Percentiles rank a stretch among this genome's conserved stretches.
phyloP scores from a whole-genome alignment of 2,888 invertebrate species.

The Scaptomyza polygonia region DNA sequence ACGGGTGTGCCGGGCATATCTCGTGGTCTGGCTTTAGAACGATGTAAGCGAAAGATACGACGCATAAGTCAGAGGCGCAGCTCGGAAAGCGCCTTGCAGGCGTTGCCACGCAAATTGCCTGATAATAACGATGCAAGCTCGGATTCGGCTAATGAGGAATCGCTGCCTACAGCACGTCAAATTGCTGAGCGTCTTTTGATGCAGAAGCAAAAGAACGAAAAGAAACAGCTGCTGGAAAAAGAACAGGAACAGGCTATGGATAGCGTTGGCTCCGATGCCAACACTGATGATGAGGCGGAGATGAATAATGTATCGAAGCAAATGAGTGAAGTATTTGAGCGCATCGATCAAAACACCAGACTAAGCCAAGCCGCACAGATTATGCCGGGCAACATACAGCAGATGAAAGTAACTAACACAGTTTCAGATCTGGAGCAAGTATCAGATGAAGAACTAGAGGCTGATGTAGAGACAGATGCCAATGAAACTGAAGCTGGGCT shows the following conservation, averaged over 20 bases:
- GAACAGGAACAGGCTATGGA: conserved; percentile 15
- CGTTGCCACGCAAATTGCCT: conserved; percentile 24
- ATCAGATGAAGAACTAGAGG: background rate
- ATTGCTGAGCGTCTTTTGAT: conserved; percentile 79
- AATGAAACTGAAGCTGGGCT: conserved; percentile 5
- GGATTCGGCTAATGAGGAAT: conserved; percentile 58
- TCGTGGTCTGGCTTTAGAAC: conserved; percentile 81
- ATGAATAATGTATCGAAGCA: conserved; percentile 41
- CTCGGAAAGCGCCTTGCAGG: conserved; percentile 37
- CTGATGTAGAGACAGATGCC: background rate
- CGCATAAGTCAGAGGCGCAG: conserved; percentile 43
- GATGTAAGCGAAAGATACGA: conserved; percentile 60
- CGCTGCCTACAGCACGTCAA: conserved; percentile 77
- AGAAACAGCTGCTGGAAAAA: conserved; percentile 1
- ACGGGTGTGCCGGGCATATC: conserved; percentile 78
- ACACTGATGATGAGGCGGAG: conserved; percentile 40
- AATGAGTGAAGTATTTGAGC: conserved; percentile 45
- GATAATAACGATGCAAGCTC: conserved; percentile 56
- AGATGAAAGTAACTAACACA: conserved; percentile 6
- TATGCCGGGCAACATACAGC: background rate
- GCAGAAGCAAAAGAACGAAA: conserved; percentile 22
- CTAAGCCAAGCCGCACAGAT: background rate
- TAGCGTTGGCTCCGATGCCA: conserved; percentile 49
- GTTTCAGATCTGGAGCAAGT: background rate
- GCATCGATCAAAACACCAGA: conserved; percentile 39